These are phyloP conservation scores for Sipha flava DNA, from an alignment of 1,140 invertebrate genomes.

Conservation along the genomic window DNA sequence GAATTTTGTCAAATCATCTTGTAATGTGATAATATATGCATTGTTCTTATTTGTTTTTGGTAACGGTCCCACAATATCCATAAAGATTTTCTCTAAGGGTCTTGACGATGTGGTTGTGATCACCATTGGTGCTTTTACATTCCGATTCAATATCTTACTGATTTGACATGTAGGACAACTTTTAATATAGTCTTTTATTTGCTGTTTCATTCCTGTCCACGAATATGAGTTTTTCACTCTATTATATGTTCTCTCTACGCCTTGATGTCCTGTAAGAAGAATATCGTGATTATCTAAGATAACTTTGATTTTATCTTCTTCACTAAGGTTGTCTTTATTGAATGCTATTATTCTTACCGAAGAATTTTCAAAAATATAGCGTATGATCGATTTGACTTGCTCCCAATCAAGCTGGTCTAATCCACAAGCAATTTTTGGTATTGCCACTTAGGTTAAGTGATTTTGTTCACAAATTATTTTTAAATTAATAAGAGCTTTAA, in stretches of 20 bases:
- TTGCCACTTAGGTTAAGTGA: neutral
- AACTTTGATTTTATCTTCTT: neutral
- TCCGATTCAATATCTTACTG: too few species aligned
- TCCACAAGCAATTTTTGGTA: neutral
- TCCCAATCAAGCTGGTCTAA: neutral
- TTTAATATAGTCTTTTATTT: conserved; percentile 26
- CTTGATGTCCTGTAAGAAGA: conserved; percentile 3
- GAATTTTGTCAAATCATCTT: too few species aligned
- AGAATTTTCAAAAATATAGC: neutral
- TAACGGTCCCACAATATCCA: too few species aligned
- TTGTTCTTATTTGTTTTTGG: too few species aligned
- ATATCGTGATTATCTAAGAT: conserved; percentile 22
- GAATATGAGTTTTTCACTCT: neutral
- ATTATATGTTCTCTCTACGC: neutral
- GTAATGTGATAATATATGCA: too few species aligned
- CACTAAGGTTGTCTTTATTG: too few species aligned
- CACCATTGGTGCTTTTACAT: too few species aligned
- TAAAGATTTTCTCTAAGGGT: too few species aligned
- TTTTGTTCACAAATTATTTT: neutral
- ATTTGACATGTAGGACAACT: too few species aligned
- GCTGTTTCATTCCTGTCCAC: conserved; percentile 32
- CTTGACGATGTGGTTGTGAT: too few species aligned
- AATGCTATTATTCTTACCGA: neutral
- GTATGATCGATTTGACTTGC: neutral
- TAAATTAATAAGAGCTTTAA: neutral